phyloP scores from a whole-genome alignment of 2,113 vertebrate species.

The Urocitellus parryii region DNA sequence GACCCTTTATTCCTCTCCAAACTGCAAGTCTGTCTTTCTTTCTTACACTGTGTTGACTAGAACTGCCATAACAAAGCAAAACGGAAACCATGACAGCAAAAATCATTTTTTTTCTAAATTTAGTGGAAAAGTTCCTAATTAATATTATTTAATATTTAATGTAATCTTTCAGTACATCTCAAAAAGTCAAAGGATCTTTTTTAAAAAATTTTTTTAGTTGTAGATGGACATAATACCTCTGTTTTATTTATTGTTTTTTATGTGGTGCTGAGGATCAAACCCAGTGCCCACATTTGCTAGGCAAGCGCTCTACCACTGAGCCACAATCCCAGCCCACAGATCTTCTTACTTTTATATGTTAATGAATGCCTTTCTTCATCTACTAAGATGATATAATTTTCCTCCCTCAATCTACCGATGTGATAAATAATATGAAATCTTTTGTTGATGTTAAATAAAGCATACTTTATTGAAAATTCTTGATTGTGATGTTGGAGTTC shows the following conservation, averaged over 20 bases:
- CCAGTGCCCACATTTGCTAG: too few species aligned
- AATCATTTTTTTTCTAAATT: not conserved
- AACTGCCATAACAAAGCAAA: not conserved
- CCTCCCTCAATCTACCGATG: not conserved
- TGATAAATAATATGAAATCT: not conserved
- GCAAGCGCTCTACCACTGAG: too few species aligned
- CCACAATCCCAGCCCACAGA: not conserved
- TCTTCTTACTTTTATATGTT: not conserved
- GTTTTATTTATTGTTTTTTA: too few species aligned
- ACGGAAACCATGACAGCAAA: not conserved
- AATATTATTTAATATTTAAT: not conserved
- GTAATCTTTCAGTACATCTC: not conserved
- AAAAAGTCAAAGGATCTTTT: not conserved
- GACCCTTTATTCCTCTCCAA: not conserved
- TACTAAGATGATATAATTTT: not conserved
- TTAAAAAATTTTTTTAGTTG: too few species aligned
- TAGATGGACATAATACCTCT: too few species aligned
- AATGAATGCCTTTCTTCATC: not conserved
- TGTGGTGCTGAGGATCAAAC: too few species aligned
- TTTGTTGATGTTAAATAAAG: not conserved
- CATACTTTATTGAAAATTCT: not conserved
- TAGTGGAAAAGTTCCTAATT: not conserved
- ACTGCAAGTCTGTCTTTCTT: not conserved
- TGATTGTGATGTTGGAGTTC: not conserved
- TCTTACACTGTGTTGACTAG: not conserved